A percentile compares a stretch with the other conserved stretches of the same genome.
These are phyloP conservation scores for Bombylius major DNA, from an alignment of 2,888 invertebrate genomes.

Conservation along the genomic window DNA sequence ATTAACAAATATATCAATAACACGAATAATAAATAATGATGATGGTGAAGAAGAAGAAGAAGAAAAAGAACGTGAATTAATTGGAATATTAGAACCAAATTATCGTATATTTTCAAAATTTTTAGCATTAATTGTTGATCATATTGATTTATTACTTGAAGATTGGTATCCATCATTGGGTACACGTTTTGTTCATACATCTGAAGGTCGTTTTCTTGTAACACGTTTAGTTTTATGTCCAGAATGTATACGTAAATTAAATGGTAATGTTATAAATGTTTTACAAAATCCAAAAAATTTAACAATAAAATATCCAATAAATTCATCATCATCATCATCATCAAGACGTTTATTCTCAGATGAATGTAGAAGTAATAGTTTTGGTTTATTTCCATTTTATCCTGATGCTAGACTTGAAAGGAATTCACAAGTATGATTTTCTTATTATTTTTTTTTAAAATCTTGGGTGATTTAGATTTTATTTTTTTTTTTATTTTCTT, in stretches of 20 bases:
- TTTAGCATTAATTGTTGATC: slow-evolving; percentile 80
- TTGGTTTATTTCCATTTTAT: not conserved
- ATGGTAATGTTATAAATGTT: slow-evolving; percentile 8
- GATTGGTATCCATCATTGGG: slow-evolving; percentile 98
- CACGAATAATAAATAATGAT: slow-evolving; percentile 45
- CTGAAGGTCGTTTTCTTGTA: slow-evolving; percentile 87
- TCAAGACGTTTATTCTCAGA: slow-evolving; percentile 27
- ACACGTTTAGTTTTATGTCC: slow-evolving; percentile 90
- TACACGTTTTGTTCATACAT: slow-evolving; percentile 94
- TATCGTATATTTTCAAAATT: slow-evolving; percentile 69
- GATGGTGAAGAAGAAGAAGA: not conserved
- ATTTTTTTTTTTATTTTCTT: not conserved
- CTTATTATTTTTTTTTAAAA: too few species aligned
- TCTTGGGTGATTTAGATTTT: not conserved
- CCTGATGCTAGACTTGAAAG: slow-evolving; percentile 7
- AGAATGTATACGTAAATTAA: slow-evolving; percentile 53
- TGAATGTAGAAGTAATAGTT: slow-evolving; percentile 23
- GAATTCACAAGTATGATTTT: slow-evolving; percentile 29
- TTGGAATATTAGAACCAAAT: slow-evolving; percentile 47
- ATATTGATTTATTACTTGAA: slow-evolving; percentile 89
- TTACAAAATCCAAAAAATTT: not conserved
- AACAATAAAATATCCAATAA: slow-evolving; percentile 3
- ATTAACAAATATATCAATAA: slow-evolving; percentile 38
- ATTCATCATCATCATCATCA: slow-evolving; percentile 2
- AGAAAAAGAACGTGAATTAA: not conserved